Evolutionary conservation across 2,113 vertebrate species (phyloP), one percentile per base, ranked within the genome.

Genomic region (Actinemys pallida): DNA sequence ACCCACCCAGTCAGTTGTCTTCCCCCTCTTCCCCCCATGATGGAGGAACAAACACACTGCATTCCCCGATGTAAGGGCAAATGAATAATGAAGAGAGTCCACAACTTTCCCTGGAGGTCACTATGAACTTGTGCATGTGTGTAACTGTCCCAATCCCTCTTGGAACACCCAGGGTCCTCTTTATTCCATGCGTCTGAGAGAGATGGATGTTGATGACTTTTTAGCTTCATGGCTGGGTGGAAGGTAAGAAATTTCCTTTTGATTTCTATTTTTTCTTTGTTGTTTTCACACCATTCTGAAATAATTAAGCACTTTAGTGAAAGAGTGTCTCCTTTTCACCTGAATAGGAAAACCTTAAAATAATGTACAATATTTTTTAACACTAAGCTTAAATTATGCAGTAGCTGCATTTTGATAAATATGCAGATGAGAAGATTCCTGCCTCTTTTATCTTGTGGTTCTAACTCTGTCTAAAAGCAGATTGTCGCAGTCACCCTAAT

Each of bases 321-420:
- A 98, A 96, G 95, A 95, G 95, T 96, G 80, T 93, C 95, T 98
- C 97, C 98, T 97, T 97, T 98, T 98, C 97, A 97, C 97, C 97
- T 80, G 92, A 96, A 96, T 96, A 96, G 89, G 91, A 98, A 98
- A 98, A 97, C 97, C 97, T 97, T 97, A 97, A 97, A 98, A 98
- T 98, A 98, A 95, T 97, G 93, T 96, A 96, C 92, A 96, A 97
- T 97, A 96, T 97, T 98, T 98, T 98, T 98, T 98, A 98, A 97
- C 97, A 97, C 98, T 97, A 94, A 81, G 94, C 98, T 97, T 98
- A 97, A 98, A 98, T 98, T 98, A 98, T 98, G 97, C 98, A 97
- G 97, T 97, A 96, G 95, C 97, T 98, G 96, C 96, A 97, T 97
- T 98, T 97, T 97, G 95, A 97, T 98, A 97, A 98, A 98, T 98